phyloP scores from a whole-genome alignment of 2,888 invertebrate genomes.

The Acronicta alni region DNA sequence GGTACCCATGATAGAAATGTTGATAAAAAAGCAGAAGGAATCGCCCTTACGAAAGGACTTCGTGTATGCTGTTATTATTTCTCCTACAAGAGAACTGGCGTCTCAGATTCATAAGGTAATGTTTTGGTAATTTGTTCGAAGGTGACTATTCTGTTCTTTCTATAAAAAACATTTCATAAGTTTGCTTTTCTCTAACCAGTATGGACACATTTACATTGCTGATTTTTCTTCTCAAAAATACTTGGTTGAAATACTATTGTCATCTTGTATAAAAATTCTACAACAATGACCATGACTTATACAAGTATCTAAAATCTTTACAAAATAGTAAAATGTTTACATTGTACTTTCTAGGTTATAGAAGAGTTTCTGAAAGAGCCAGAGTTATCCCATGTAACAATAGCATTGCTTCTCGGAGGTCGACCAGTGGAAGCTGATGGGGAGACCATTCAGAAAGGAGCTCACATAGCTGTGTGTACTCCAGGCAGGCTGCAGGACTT shows the following conservation, averaged over 20 bases:
- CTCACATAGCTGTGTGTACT: slow-evolving; percentile 97
- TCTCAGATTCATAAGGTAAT: slow-evolving; percentile 94
- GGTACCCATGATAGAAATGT: slow-evolving; percentile 96
- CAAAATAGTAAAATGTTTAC: too few relatives aligned
- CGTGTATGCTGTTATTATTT: slow-evolving; percentile 96
- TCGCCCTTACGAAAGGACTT: slow-evolving; percentile 92
- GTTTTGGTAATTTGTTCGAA: not conserved
- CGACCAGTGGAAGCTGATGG: slow-evolving; percentile 94
- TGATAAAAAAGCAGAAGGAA: slow-evolving; percentile 90
- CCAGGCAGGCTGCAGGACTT: slow-evolving; percentile 98
- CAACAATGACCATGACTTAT: too few relatives aligned
- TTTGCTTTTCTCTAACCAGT: too few relatives aligned
- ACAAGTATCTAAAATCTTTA: too few relatives aligned
- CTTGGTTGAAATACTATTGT: too few relatives aligned
- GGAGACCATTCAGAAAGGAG: slow-evolving; percentile 91
- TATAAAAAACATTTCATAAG: too few relatives aligned
- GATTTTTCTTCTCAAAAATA: too few relatives aligned
- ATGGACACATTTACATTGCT: too few relatives aligned
- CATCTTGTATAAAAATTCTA: too few relatives aligned
- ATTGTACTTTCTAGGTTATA: slow-evolving; percentile 76
- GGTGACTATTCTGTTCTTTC: too few relatives aligned
- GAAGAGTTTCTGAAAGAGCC: slow-evolving; percentile 85
- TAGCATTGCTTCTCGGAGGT: slow-evolving; percentile 94
- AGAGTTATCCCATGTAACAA: slow-evolving; percentile 83
- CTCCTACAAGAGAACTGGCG: slow-evolving; percentile 98